Evolutionary conservation across 1,140 invertebrate genomes (phyloP).

Genomic region (Brachionus manjavacas): DNA sequence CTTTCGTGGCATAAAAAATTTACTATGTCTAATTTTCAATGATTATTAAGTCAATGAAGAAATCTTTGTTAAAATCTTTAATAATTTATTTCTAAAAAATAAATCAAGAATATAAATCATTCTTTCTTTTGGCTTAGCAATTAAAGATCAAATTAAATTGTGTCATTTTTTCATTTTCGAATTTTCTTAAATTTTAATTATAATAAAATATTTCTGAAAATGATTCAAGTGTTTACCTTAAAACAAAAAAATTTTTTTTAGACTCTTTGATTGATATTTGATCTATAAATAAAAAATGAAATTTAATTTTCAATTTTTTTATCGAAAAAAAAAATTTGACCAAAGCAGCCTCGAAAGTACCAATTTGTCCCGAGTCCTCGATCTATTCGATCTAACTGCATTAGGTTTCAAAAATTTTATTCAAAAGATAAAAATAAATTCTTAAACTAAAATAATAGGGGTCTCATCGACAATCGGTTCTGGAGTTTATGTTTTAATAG

Average conservation of each 20-base stretch:
- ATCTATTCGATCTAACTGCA: slow-evolving; percentile 71
- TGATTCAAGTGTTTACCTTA: not conserved
- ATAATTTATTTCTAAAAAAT: not conserved
- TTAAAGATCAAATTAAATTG: not conserved
- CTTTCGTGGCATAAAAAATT: not conserved
- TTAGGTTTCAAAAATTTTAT: slow-evolving; percentile 54
- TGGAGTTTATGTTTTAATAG: slow-evolving; percentile 62
- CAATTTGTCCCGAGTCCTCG: slow-evolving; percentile 69
- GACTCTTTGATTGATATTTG: not conserved
- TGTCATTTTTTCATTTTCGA: not conserved
- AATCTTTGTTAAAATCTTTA: no score
- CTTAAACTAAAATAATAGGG: slow-evolving; percentile 49
- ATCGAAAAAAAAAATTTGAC: slow-evolving; percentile 48
- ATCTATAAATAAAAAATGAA: not conserved
- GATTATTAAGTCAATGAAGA: no score
- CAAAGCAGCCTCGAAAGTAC: slow-evolving; percentile 53
- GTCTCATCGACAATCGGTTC: slow-evolving; percentile 64
- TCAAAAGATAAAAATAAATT: not conserved
- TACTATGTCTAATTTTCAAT: not conserved
- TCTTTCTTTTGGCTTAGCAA: not conserved
- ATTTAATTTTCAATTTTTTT: slow-evolving; percentile 34
- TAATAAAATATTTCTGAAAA: slow-evolving; percentile 1
- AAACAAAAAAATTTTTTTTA: not conserved
- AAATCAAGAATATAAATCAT: not conserved
- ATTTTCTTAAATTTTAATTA: not conserved